These are phyloP conservation scores for Hydrolagus colliei DNA, from an alignment of 2,797 vertebrate genomes.

Conservation along the genomic window DNA sequence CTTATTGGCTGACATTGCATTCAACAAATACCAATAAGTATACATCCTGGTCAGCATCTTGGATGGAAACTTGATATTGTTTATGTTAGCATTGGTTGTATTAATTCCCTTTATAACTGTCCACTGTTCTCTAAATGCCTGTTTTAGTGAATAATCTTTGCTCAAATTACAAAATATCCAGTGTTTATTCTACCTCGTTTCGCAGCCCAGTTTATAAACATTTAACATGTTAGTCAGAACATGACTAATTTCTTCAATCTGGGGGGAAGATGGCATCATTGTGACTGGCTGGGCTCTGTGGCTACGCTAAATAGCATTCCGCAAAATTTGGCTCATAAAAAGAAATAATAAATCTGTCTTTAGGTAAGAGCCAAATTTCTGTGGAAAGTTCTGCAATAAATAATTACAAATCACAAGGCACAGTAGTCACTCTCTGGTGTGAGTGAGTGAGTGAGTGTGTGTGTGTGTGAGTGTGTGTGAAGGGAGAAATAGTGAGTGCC, in stretches of 20 bases:
- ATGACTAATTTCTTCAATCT: slow-evolving; percentile 32
- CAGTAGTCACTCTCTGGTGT: slow-evolving; percentile 8
- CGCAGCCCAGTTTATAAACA: slow-evolving; percentile 27
- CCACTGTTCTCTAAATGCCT: not conserved
- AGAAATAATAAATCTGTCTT: slow-evolving; percentile 30
- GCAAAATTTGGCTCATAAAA: slow-evolving; percentile 25
- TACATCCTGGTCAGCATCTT: not conserved
- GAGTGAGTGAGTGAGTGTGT: too few relatives aligned
- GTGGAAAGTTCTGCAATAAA: slow-evolving; percentile 25
- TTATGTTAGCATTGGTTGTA: not conserved
- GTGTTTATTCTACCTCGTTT: slow-evolving; percentile 27
- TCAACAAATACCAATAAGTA: not conserved
- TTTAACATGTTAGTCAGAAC: slow-evolving; percentile 26
- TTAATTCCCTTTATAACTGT: not conserved
- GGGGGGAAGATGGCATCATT: slow-evolving; percentile 30
- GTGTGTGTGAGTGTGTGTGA: not conserved
- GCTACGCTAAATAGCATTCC: not conserved
- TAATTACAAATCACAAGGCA: slow-evolving; percentile 1
- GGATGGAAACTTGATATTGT: not conserved
- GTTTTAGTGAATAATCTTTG: slow-evolving; percentile 1
- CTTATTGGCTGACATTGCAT: not conserved
- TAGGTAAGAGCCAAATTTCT: slow-evolving; percentile 19
- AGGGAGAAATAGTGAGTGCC: not conserved
- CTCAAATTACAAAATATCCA: slow-evolving; percentile 4
- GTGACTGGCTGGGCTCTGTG: slow-evolving; percentile 20